phyloP scores from a whole-genome alignment of 2,888 invertebrate species.

The Scaptomyza flava region DNA sequence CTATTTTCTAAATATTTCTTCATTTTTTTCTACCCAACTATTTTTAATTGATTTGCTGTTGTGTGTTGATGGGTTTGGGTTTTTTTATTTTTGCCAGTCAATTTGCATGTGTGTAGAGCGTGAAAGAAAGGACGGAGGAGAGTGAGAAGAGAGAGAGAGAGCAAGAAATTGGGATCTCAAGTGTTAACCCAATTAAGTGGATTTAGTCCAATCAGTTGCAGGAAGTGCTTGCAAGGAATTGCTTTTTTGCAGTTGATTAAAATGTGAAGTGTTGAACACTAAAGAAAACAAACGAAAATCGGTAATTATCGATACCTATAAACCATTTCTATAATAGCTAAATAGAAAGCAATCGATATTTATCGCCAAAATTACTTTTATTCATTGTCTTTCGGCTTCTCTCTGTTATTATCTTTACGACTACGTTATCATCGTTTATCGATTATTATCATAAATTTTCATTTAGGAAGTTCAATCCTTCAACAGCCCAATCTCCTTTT shows the following conservation, averaged over 20 bases:
- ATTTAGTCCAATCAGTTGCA: background rate
- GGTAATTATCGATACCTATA: background rate
- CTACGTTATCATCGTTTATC: background rate
- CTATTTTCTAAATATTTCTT: background rate
- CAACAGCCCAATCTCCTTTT: background rate
- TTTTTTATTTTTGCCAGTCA: background rate
- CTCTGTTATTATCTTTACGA: too few relatives aligned
- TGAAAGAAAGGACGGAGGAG: background rate
- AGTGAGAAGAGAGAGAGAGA: background rate
- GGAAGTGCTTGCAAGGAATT: background rate
- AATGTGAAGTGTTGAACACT: background rate
- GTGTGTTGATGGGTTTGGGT: constrained; percentile 5
- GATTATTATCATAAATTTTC: background rate
- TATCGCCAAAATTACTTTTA: too few relatives aligned
- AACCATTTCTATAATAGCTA: too few relatives aligned
- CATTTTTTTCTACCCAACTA: constrained; percentile 19
- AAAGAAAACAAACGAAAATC: background rate
- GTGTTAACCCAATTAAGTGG: constrained; percentile 43
- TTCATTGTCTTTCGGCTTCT: too few relatives aligned
- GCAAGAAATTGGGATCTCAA: constrained; percentile 4
- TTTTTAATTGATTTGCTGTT: constrained; percentile 57
- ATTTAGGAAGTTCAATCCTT: background rate
- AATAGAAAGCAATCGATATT: too few relatives aligned
- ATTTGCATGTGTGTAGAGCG: constrained; percentile 22
- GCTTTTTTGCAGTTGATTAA: background rate